Evolutionary conservation across 1,140 invertebrate genomes (phyloP), one percentile per base, ranked within the genome.

Genomic region (Ips nitidus): DNA sequence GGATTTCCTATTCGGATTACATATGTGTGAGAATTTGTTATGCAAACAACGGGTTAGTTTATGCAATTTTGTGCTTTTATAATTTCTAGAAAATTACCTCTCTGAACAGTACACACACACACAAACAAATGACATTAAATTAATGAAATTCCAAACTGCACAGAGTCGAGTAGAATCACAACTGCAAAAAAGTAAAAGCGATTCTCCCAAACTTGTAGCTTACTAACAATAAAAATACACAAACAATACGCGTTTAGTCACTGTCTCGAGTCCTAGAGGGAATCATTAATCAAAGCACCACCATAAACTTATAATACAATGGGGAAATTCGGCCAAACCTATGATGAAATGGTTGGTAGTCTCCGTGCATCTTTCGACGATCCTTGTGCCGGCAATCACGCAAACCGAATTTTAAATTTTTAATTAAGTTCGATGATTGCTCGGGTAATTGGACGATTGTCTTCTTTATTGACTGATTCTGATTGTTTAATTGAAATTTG

Each of bases 191-290:
- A 50, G 45, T 8, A 50, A 50, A 50, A 50, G 45, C 45, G 45
- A 50, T 50, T 6, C 45, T 8, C 57, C 57, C 5, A 59, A 59
- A 59, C 39, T 59, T 8, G 57, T 42, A 40, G 57, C 57, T 6
- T 22, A 55, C 8, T 41, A 59, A 59, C 57, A 59, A 41, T 59
- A 59, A 55, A 55, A 22, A 22, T n/a, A 55, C 37, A 55, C 2
- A 55, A 42, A 59, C 57, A 59, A 59, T 59, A 41, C 40, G 8
- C 57, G 39, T 59, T 59, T 59, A 59, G 57, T 41, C 57, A 41
- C 41, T 59, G 57, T 41, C 38, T 59, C 8, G 5, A 3, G 42
- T 55, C 45, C 8, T 41, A n/a, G 8, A 41, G 8, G 41, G 39
- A 41, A 39, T 59, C 57, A 59, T 59, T 41, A 59, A 59, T 59